Evolutionary conservation across 2,113 vertebrate species (phyloP).

Genomic region (Actenoides hombroni): DNA sequence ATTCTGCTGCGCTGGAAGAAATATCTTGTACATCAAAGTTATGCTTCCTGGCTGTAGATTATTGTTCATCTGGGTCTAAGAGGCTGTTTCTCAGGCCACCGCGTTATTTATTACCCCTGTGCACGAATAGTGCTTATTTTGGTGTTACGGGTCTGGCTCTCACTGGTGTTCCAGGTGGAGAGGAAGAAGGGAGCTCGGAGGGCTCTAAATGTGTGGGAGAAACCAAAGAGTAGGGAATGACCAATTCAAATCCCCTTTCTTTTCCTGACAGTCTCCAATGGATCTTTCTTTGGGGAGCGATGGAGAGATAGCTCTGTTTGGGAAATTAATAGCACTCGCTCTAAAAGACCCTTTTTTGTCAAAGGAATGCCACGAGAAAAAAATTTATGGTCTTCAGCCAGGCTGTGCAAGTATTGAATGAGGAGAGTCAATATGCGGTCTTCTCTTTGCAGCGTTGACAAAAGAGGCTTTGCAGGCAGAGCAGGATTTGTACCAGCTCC

Average conservation of each 20-base stretch:
- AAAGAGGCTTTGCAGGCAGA: background rate
- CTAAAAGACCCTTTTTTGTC: background rate
- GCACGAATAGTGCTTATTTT: background rate
- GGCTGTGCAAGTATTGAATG: conserved; percentile 5
- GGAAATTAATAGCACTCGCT: conserved; percentile 14
- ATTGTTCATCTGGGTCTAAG: background rate
- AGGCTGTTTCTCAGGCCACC: background rate
- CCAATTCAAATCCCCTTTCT: background rate
- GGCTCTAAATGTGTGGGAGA: background rate
- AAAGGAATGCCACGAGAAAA: background rate
- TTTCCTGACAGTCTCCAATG: background rate
- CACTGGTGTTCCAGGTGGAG: background rate
- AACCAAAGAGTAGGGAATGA: background rate
- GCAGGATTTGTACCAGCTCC: conserved; percentile 36
- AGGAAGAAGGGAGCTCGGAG: background rate
- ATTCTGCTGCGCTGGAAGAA: background rate
- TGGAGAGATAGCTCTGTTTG: background rate
- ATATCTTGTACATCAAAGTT: background rate
- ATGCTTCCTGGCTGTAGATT: background rate
- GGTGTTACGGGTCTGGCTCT: background rate
- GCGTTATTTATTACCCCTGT: background rate
- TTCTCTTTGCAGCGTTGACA: conserved; percentile 12
- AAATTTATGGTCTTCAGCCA: background rate
- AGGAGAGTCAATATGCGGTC: background rate
- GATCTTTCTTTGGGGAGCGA: background rate